Evolutionary conservation across 2,888 invertebrate species (phyloP).

Genomic region (Cephus pygmeus): DNA sequence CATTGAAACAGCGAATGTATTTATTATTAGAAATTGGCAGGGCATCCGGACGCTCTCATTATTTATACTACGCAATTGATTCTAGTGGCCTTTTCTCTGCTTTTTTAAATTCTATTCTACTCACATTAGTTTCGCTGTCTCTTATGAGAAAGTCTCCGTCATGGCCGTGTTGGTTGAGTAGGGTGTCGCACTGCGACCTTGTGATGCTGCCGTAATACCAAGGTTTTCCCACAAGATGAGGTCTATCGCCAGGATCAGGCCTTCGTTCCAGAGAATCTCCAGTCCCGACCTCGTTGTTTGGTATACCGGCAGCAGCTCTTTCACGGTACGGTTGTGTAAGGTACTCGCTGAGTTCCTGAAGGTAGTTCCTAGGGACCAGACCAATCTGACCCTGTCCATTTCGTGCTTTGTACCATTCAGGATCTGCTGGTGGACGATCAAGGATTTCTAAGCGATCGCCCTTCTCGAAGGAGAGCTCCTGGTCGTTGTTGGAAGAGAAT

Average conservation of each 20-base stretch:
- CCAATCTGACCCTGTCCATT: constrained; percentile 94
- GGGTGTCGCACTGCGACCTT: constrained; percentile 94
- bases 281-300: constrained; percentile 53
- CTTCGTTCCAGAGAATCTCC: constrained; percentile 69
- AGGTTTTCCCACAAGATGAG: constrained; percentile 82
- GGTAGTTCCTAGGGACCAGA: constrained; percentile 94
- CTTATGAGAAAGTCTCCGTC: constrained; percentile 99
- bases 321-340: constrained; percentile 85
- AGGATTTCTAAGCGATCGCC: constrained; percentile 96
- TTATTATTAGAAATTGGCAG: background rate
- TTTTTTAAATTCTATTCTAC: constrained; percentile 55
- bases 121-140: constrained; percentile 99
- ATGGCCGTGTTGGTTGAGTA: constrained; percentile 94
- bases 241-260: constrained; percentile 71
- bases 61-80: background rate
- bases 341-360: constrained; percentile 92
- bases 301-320: constrained; percentile 47
- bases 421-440: constrained; percentile 96
- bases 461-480: constrained; percentile 96
- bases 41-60: background rate
- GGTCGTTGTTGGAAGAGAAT: constrained; percentile 93
- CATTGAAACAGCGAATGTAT: background rate
- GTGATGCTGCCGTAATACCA: constrained; percentile 99
- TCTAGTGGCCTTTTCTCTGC: background rate
- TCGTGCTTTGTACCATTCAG: constrained; percentile 98